Conservation (phyloP, 2,888 invertebrate genomes). For the Stenchaetothrips biformis region DNA sequence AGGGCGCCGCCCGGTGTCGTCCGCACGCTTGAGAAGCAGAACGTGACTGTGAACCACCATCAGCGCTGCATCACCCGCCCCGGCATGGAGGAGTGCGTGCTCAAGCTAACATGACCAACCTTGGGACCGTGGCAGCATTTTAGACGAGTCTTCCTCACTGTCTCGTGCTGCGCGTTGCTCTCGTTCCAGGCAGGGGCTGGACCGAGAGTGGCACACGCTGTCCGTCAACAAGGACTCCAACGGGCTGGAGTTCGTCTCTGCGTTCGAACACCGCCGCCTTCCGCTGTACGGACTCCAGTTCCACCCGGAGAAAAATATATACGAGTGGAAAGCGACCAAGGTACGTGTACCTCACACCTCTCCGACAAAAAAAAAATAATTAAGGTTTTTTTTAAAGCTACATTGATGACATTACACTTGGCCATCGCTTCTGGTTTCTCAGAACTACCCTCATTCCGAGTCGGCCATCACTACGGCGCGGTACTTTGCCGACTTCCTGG, state of each 20-base stretch:
- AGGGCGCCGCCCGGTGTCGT: not conserved
- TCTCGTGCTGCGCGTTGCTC: no score
- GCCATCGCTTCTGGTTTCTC: not conserved
- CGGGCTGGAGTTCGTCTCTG: not conserved
- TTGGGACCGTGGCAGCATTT: no score
- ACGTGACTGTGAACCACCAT: constrained; percentile 1
- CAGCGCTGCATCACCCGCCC: not conserved
- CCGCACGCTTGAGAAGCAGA: not conserved
- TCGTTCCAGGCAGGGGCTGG: not conserved
- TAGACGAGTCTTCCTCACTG: no score
- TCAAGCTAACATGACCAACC: no score
- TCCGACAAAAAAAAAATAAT: not conserved
- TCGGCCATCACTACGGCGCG: constrained; percentile 35
- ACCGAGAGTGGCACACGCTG: not conserved
- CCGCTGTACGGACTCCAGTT: not conserved
- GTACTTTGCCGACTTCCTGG: constrained; percentile 38
- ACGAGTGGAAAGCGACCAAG: not conserved
- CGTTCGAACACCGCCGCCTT: not conserved
- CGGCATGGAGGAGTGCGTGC: not conserved
- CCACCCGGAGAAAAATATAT: constrained; percentile 9
- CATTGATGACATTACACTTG: not conserved
- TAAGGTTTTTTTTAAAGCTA: not conserved
- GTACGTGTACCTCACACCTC: not conserved
- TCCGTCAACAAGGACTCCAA: not conserved
- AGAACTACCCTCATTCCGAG: constrained; percentile 34